These are phyloP conservation scores for Pygmarrhopalites habei DNA, from an alignment of 1,140 invertebrate genomes.

Conservation along the genomic window DNA sequence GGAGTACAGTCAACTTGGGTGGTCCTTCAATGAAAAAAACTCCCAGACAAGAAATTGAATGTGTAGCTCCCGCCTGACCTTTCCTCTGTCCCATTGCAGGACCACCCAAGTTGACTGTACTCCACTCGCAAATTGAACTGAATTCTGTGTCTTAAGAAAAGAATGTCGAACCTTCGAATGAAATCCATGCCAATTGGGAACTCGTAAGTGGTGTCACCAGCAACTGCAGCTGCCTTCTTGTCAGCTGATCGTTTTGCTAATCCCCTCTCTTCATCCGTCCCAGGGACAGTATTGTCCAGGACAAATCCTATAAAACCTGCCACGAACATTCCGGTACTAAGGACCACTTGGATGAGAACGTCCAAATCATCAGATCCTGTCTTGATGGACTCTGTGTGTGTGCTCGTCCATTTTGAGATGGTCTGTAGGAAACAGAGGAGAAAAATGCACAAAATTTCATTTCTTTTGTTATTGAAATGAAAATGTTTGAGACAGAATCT, in stretches of 20 bases:
- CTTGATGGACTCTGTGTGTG: constrained; percentile 55
- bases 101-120: too few species aligned
- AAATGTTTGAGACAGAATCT: too few species aligned
- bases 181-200: not conserved
- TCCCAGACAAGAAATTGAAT: too few species aligned
- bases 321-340: constrained; percentile 77
- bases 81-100: too few species aligned
- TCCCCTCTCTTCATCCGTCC: constrained; percentile 41
- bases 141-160: not conserved
- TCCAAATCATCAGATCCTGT: constrained; percentile 62
- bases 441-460: not conserved
- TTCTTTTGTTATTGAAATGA: too few species aligned
- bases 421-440: constrained; percentile 47
- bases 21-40: too few species aligned
- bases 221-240: not conserved
- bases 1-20: too few species aligned
- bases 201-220: not conserved
- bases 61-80: too few species aligned
- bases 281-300: constrained; percentile 77
- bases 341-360: constrained; percentile 65
- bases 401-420: constrained; percentile 66
- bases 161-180: not conserved
- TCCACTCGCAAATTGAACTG: too few species aligned
- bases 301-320: constrained; percentile 70
- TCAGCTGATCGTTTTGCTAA: not conserved